Base-by-base conservation (phyloP, 1,140 invertebrate species). In the Coptotermes formosanus region DNA sequence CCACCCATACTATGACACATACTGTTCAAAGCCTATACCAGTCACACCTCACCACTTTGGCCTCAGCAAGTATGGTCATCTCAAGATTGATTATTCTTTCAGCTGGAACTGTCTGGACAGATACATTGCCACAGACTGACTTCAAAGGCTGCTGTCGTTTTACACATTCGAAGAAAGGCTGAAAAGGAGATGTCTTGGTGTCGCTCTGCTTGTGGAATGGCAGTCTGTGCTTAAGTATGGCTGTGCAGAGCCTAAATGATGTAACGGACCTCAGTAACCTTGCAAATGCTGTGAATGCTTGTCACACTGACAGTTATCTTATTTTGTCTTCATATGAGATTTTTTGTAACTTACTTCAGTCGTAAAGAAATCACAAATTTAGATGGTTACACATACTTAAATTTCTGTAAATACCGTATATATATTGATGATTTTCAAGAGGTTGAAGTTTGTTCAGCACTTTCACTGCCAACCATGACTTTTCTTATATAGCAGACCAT, bases 41-140 rank as follows among this genome's bases (percentile, higher is more conserved):
- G 45, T 45, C 32, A 38, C 81, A 1, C 81, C 81, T 19, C 81
- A 48, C 9, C 93, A 93, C 89, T 93, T 94, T 88, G 93, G 93
- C 52, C 89, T 95, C 19, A 95, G 93, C 69, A 93, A 93, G 44
- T 94, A 95, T 87, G 95, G 95, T 44, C 94, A 95, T 88, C 90
- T 95, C 25, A 94, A 95, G 90, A 95, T 96, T 86, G 95, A 96
- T 90, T 95, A 96, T 89, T 94, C 94, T 3, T 94, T 92, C 88
- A 95, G 94, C 89, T 95, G 95, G 95, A 94, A 94, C 89, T 94
- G 93, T 6, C 89, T 94, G 43, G 93, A 94, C 88, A 91, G 93
- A 88, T 93, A 94, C 88, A 94, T 94, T 55, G 52, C 82, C 23
- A 69, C 81, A 23, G 59, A 87, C 82, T 81, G 44, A 86, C 2